Percentiles rank a stretch among this genome's conserved stretches.
These are phyloP conservation scores for Euwallacea fornicatus DNA, from an alignment of 1,140 invertebrate genomes.

Conservation along the genomic window DNA sequence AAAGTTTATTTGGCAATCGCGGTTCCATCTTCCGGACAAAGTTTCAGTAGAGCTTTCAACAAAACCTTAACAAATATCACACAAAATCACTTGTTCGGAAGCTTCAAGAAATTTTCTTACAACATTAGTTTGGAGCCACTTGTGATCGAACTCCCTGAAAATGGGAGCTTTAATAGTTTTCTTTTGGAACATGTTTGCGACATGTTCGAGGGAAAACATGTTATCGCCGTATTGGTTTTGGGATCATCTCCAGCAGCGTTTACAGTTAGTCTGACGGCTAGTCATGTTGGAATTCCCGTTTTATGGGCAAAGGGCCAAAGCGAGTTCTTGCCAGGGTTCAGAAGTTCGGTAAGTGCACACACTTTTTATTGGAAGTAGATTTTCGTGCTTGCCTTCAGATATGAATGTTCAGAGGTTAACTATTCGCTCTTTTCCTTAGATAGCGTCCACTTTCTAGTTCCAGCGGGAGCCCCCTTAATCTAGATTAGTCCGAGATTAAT, in stretches of 20 bases:
- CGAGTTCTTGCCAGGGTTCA: slow-evolving; percentile 47
- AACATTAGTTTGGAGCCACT: slow-evolving; percentile 51
- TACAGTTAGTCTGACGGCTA: slow-evolving; percentile 52
- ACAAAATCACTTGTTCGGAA: slow-evolving; percentile 44
- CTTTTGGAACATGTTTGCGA: slow-evolving; percentile 51
- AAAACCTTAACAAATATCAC: slow-evolving; percentile 52
- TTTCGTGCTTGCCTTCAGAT: no score
- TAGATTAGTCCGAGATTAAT: neutral
- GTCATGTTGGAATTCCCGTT: slow-evolving; percentile 51
- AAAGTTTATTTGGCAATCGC: slow-evolving; percentile 52
- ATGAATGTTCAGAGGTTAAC: neutral
- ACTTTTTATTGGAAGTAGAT: no score
- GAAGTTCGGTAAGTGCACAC: slow-evolving; percentile 46
- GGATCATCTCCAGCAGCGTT: slow-evolving; percentile 53
- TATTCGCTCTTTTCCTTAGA: neutral
- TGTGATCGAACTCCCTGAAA: slow-evolving; percentile 50
- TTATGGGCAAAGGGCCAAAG: slow-evolving; percentile 52
- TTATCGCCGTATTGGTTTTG: slow-evolving; percentile 52
- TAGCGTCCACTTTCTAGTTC: neutral
- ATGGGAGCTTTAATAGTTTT: slow-evolving; percentile 52
- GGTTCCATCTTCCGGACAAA: slow-evolving; percentile 44
- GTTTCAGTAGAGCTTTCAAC: slow-evolving; percentile 51
- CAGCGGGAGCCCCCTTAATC: neutral
- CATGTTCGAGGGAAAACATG: slow-evolving; percentile 51
- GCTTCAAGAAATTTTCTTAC: slow-evolving; percentile 38